Base-by-base conservation (phyloP, 2,888 invertebrate species). In the Lepidocyrtinus sp. region DNA sequence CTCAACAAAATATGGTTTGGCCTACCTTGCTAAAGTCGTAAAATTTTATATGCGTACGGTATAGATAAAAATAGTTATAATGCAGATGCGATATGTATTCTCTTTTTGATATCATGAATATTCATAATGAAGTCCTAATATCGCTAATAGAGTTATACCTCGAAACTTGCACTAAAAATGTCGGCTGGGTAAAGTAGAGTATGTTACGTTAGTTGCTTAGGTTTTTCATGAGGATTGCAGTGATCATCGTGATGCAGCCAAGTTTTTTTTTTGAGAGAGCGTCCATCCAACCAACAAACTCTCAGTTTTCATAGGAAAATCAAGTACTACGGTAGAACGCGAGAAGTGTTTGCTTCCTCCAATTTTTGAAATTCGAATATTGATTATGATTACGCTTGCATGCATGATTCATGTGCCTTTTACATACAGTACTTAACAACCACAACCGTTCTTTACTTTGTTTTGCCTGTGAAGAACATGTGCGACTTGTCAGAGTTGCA, bases 401-500 rank as follows among this genome's bases (percentile, higher is more conserved):
- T n/a, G n/a, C n/a, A 36, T 12, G 36, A 36, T 36, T 5, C 36
- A 36, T 36, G 12, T 36, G 36, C 12, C 36, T 36, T 9, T 36
- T n/a, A 5, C 36, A 9, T 36, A 36, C 12, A 36, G 5, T 5
- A 36, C n/a, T n/a, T 55, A n/a, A 55, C 17, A n/a, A 55, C 55
- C 55, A n/a, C 55, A 55, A 55, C 55, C 55, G 55, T 55, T 55
- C 55, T n/a, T n/a, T 55, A n/a, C 55, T 55, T 55, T 55, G 55
- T 55, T 55, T 55, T 55, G 9, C 17, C n/a, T 55, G n/a, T 3
- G 55, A 55, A 3, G 55, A 55, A n/a, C 55, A n/a, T 55, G 55
- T 55, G 55, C 55, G 55, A 55, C 55, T 73, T 78, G 78, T 79
- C 78, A 79, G 78, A 79, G 73, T 79, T 73, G 71, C 55, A 55